These are phyloP conservation scores for Formica selysi DNA, from an alignment of 1,140 invertebrate genomes.

Conservation along the genomic window DNA sequence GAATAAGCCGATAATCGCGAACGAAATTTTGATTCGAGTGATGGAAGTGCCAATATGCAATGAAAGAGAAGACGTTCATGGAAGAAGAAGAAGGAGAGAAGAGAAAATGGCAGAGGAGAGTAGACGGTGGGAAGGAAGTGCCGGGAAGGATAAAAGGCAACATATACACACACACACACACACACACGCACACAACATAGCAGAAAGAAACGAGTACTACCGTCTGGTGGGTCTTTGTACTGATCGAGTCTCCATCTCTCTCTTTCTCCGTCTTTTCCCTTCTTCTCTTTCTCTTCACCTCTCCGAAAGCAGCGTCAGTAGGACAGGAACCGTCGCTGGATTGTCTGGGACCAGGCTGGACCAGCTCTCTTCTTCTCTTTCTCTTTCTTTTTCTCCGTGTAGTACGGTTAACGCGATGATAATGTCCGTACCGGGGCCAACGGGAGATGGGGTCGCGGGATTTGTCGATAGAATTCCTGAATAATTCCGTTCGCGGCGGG, in stretches of 20 bases:
- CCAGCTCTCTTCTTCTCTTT: slow-evolving; percentile 42
- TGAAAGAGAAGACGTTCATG: slow-evolving; percentile 43
- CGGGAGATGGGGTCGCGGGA: slow-evolving; percentile 60
- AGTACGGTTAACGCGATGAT: slow-evolving; percentile 73
- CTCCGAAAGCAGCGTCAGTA: slow-evolving; percentile 52
- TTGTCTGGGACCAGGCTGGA: slow-evolving; percentile 62
- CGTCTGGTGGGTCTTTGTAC: slow-evolving; percentile 77
- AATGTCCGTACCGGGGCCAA: slow-evolving; percentile 50
- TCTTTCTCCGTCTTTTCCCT: slow-evolving; percentile 20
- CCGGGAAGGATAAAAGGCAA: slow-evolving; percentile 75
- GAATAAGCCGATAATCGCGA: slow-evolving; percentile 49
- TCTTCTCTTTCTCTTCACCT: slow-evolving; percentile 13
- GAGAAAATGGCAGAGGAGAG: slow-evolving; percentile 50
- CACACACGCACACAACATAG: too few relatives aligned
- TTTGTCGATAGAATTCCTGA: slow-evolving; percentile 73
- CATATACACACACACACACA: background rate
- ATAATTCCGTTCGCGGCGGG: slow-evolving; percentile 51
- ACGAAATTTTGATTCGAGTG: slow-evolving; percentile 49
- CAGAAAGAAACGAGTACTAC: slow-evolving; percentile 77
- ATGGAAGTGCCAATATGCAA: slow-evolving; percentile 35
- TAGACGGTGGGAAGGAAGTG: slow-evolving; percentile 76
- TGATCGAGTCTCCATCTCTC: slow-evolving; percentile 50
- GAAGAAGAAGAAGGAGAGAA: slow-evolving; percentile 14
- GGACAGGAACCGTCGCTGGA: slow-evolving; percentile 65
- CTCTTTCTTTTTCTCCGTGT: slow-evolving; percentile 42